Evolutionary conservation across 2,797 vertebrate species (phyloP).

Genomic region (Propithecus perrieri): DNA sequence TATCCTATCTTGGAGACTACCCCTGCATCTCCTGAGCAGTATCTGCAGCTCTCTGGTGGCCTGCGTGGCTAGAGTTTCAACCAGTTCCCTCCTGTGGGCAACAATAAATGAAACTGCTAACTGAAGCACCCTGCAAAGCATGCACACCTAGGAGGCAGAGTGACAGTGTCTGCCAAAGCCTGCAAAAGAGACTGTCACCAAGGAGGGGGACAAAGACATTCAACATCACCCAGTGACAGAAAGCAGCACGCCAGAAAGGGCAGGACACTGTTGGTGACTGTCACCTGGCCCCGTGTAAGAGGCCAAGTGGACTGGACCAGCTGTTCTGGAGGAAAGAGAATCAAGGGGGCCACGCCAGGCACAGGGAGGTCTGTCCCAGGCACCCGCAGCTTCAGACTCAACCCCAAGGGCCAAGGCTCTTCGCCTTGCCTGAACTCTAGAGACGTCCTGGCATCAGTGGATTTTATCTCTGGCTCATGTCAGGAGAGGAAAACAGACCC

Average conservation of each 20-base stretch:
- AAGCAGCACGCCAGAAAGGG: neutral
- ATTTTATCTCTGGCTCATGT: neutral
- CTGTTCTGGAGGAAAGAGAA: neutral
- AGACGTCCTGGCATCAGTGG: neutral
- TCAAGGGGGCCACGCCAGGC: neutral
- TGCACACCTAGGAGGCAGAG: neutral
- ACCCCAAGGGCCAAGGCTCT: neutral
- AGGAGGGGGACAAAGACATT: neutral
- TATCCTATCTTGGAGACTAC: neutral
- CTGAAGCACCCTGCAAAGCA: neutral
- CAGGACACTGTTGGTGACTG: neutral
- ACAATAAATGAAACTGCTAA: neutral
- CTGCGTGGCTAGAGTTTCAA: neutral
- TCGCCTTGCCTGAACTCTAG: neutral
- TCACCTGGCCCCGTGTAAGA: neutral
- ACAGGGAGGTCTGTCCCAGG: neutral
- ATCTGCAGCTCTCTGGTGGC: neutral
- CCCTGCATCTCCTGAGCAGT: neutral
- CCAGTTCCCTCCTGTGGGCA: neutral
- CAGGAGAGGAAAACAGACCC: neutral
- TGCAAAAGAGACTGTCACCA: neutral
- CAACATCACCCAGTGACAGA: neutral
- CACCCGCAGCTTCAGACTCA: neutral
- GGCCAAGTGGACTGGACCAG: fast-evolving
- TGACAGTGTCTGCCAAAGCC: neutral